phyloP scores from a whole-genome alignment of 2,888 invertebrate species.

The Agrilus mali region DNA sequence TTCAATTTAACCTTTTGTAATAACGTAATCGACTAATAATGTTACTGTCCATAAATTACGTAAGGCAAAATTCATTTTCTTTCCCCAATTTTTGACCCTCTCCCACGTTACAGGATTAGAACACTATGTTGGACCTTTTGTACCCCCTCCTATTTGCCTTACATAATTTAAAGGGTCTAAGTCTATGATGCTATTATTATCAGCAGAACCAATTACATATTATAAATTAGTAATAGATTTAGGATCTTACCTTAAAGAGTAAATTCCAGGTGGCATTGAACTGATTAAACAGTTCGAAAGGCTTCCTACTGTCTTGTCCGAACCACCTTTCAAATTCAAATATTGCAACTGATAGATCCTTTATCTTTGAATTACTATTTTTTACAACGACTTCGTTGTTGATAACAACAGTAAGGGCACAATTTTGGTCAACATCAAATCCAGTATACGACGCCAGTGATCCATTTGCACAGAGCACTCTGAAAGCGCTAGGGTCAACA shows the following conservation, averaged over 20 bases:
- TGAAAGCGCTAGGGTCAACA: slow-evolving; percentile 25
- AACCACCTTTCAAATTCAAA: slow-evolving; percentile 24
- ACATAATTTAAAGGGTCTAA: no score
- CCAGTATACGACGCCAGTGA: slow-evolving; percentile 38
- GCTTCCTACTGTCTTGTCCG: slow-evolving; percentile 30
- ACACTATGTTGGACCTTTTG: no score
- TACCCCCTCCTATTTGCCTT: no score
- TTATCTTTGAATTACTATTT: slow-evolving; percentile 24
- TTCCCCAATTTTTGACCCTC: no score
- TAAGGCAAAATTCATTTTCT: no score
- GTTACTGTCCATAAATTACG: no score
- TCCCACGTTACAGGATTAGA: no score
- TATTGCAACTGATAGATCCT: slow-evolving; percentile 21
- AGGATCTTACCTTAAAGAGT: slow-evolving; percentile 40
- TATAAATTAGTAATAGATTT: no score
- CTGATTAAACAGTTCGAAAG: slow-evolving; percentile 44
- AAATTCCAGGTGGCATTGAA: slow-evolving; percentile 42
- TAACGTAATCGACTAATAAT: no score
- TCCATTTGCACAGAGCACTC: slow-evolving; percentile 49
- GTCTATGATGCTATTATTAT: no score
- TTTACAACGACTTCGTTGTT: slow-evolving; percentile 48
- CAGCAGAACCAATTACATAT: no score
- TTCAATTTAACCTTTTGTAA: neutral
- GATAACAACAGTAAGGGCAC: slow-evolving; percentile 44
- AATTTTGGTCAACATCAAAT: slow-evolving; percentile 39